A percentile compares a stretch with the other conserved stretches of the same genome.
Evolutionary conservation across 2,113 vertebrate species (phyloP).

Genomic region (Choloepus hoffmanni): DNA sequence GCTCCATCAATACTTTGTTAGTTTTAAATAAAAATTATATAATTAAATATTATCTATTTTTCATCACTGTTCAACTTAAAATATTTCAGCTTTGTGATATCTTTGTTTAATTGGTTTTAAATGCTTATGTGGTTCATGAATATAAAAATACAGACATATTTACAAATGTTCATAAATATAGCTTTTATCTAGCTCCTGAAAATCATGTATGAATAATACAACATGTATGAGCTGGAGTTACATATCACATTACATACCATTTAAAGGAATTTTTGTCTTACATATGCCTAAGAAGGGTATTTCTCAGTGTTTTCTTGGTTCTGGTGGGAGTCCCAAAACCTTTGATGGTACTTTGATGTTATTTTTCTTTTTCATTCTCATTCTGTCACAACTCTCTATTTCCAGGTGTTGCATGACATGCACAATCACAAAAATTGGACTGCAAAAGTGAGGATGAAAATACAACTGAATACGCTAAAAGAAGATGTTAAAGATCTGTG

Average conservation of each 20-base stretch:
- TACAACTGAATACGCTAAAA: background rate
- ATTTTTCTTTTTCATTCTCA: background rate
- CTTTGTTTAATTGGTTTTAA: background rate
- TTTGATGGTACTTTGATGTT: background rate
- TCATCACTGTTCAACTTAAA: background rate
- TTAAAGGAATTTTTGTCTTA: background rate
- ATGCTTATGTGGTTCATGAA: background rate
- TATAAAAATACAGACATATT: background rate
- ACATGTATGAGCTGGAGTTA: background rate
- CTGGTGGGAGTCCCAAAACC: rapidly evolving
- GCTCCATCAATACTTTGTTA: background rate
- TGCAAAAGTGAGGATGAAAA: background rate
- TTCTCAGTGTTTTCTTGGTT: background rate
- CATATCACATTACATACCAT: background rate
- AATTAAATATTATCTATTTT: background rate
- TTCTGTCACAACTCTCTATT: background rate
- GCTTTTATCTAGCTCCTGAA: background rate
- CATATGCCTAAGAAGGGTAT: background rate
- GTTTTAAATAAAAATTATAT: background rate
- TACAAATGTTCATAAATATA: background rate
- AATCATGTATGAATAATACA: background rate
- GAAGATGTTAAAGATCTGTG: background rate
- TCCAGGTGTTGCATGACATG: background rate
- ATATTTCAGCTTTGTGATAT: background rate
- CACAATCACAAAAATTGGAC: background rate